Evolutionary conservation across 1,140 invertebrate genomes (phyloP).

Genomic region (Battus philenor): DNA sequence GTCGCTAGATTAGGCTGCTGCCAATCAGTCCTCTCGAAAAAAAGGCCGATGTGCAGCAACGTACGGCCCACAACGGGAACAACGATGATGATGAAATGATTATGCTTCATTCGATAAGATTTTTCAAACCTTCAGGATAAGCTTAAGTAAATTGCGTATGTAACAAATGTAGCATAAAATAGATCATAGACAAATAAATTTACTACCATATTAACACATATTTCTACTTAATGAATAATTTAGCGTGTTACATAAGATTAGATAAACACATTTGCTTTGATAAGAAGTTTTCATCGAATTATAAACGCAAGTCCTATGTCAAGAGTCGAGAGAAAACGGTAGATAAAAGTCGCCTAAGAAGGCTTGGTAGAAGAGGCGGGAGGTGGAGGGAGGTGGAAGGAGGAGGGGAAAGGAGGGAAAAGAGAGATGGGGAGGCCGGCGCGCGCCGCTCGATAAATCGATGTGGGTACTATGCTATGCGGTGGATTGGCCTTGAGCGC

Average conservation of each 20-base stretch:
- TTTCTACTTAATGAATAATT: too few species aligned
- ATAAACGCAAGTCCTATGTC: constrained; percentile 9
- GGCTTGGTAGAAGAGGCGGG: constrained; percentile 16
- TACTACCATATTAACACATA: too few species aligned
- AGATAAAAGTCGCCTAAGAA: constrained; percentile 34
- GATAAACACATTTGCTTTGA: background rate
- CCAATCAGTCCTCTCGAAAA: too few species aligned
- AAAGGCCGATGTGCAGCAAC: too few species aligned
- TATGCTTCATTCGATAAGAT: too few species aligned
- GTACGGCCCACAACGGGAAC: too few species aligned
- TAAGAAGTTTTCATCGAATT: constrained; percentile 4
- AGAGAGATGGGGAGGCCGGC: constrained; percentile 38
- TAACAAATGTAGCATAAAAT: too few species aligned
- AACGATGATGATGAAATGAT: too few species aligned
- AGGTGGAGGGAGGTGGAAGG: constrained; percentile 31
- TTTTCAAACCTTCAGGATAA: too few species aligned
- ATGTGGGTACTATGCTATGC: constrained; percentile 64
- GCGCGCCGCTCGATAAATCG: constrained; percentile 73
- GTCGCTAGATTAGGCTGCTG: too few species aligned
- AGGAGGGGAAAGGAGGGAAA: constrained; percentile 33
- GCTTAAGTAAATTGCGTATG: too few species aligned
- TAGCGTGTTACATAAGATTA: constrained; percentile 1
- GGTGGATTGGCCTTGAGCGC: constrained; percentile 56
- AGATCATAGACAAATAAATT: too few species aligned
- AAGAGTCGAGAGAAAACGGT: constrained; percentile 29